Conservation (phyloP, 2,888 invertebrate genomes). For the Drosophila limbata region DNA sequence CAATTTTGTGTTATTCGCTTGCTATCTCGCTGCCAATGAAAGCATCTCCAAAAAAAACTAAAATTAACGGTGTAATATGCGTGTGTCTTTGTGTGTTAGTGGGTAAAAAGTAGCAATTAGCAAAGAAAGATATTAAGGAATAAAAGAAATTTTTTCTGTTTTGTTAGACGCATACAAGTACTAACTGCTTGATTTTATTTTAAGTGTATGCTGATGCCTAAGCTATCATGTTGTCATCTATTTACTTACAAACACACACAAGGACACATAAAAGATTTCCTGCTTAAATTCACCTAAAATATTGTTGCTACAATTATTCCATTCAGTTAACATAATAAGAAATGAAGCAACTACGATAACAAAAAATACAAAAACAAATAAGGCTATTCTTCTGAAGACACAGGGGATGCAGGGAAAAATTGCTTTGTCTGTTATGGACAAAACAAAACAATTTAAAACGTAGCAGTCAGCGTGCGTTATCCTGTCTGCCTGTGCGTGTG, state of each 20-base stretch:
- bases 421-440: slow-evolving; percentile 82
- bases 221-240: slow-evolving; percentile 43
- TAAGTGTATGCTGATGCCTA: background rate
- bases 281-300: background rate
- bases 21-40: background rate
- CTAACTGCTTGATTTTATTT: background rate
- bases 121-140: background rate
- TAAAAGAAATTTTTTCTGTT: background rate
- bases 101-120: background rate
- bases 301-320: background rate
- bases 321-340: slow-evolving; percentile 1
- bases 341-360: background rate
- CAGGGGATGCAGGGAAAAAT: slow-evolving; percentile 72
- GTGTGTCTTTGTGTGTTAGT: slow-evolving; percentile 1
- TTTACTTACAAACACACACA: background rate
- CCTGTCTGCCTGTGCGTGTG: background rate
- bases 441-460: slow-evolving; percentile 72
- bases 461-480: slow-evolving; percentile 36
- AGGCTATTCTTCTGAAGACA: slow-evolving; percentile 6
- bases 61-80: background rate
- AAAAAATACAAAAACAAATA: background rate
- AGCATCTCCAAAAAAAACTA: background rate
- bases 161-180: background rate
- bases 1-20: background rate
- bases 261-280: background rate